Percentiles rank a stretch among this genome's conserved stretches.
Evolutionary conservation across 2,797 vertebrate genomes (phyloP).

Genomic region (Artibeus lituratus): DNA sequence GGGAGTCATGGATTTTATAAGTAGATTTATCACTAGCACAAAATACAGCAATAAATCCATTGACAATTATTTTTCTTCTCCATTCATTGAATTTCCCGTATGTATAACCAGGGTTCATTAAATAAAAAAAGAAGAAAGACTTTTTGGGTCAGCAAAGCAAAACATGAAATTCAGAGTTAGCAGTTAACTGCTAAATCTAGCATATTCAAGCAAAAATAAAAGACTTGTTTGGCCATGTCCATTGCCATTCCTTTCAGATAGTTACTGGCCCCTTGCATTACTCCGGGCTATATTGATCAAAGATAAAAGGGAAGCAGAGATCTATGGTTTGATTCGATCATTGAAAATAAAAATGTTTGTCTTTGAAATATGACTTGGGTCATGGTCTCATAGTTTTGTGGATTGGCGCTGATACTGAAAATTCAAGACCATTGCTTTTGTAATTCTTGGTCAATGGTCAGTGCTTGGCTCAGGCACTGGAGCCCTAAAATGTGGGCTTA

Average conservation of each 20-base stretch:
- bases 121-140: background rate
- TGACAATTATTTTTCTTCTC: constrained; percentile 35
- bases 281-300: constrained; percentile 25
- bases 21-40: constrained; percentile 39
- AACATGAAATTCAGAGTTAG: constrained; percentile 3
- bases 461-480: constrained; percentile 35
- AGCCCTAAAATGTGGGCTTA: constrained; percentile 46
- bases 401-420: constrained; percentile 57
- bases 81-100: constrained; percentile 43
- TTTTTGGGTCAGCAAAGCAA: background rate
- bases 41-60: constrained; percentile 49
- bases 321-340: constrained; percentile 42
- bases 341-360: constrained; percentile 71
- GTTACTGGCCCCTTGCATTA: background rate
- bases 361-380: constrained; percentile 41
- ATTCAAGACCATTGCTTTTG: constrained; percentile 50
- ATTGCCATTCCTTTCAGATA: background rate
- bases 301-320: constrained; percentile 42
- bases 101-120: background rate
- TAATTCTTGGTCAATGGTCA: constrained; percentile 66
- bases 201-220: background rate
- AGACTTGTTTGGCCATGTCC: background rate
- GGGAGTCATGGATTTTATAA: constrained; percentile 46
- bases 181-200: background rate
- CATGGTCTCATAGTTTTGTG: constrained; percentile 48